Conservation (phyloP, 2,888 invertebrate genomes). For the Rhamphomyia laevipes region DNA sequence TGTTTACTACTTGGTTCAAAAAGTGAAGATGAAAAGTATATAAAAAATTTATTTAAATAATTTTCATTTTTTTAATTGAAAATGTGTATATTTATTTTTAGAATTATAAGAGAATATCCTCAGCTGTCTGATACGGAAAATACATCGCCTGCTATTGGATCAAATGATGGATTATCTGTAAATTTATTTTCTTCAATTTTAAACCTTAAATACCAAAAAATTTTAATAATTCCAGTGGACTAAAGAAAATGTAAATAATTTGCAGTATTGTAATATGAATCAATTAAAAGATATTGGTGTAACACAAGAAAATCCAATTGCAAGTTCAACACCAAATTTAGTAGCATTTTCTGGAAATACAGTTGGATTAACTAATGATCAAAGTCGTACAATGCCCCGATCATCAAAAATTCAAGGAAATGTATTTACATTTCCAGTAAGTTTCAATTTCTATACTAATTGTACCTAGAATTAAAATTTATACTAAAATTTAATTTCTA, state of each 20-base stretch:
- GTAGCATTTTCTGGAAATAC: neutral
- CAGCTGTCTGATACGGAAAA: constrained; percentile 38
- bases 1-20: constrained; percentile 28
- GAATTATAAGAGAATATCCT: constrained; percentile 29
- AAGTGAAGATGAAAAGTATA: constrained; percentile 37
- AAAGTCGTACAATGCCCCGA: constrained; percentile 26
- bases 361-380: constrained; percentile 15
- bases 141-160: constrained; percentile 37
- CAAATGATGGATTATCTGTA: constrained; percentile 30
- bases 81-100: constrained; percentile 14
- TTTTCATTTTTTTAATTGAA: neutral
- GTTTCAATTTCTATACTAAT: constrained; percentile 38
- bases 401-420: constrained; percentile 36
- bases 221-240: constrained; percentile 19
- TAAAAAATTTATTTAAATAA: neutral
- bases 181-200: neutral
- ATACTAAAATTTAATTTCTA: neutral
- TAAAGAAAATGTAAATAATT: constrained; percentile 52
- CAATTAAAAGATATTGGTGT: constrained; percentile 27
- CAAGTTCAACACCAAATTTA: constrained; percentile 31
- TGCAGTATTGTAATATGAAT: constrained; percentile 35
- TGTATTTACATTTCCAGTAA: constrained; percentile 30
- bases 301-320: constrained; percentile 31
- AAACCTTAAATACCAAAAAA: neutral
- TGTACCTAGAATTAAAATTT: neutral